Conservation (phyloP, 2,888 invertebrate species). For the Melanostoma scalare region DNA sequence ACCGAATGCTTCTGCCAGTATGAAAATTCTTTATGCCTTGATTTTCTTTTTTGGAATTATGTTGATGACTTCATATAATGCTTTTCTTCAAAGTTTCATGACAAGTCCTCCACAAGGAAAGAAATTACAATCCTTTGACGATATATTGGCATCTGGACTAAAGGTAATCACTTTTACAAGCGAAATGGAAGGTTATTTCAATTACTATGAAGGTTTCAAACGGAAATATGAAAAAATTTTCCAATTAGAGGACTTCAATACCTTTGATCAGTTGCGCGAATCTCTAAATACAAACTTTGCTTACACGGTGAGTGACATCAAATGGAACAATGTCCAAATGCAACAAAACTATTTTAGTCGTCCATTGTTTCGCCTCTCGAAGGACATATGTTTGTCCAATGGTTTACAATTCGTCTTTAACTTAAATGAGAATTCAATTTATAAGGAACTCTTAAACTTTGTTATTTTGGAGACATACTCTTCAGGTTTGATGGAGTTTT, state of each 20-base stretch:
- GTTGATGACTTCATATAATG: slow-evolving; percentile 26
- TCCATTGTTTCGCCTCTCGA: slow-evolving; percentile 22
- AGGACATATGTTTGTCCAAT: not conserved
- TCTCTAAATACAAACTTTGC: slow-evolving; percentile 10
- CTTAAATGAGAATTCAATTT: slow-evolving; percentile 21
- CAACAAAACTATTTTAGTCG: slow-evolving; percentile 24
- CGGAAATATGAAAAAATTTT: not conserved
- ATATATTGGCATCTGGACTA: not conserved
- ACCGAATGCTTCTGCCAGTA: slow-evolving; percentile 2
- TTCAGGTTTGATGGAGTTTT: slow-evolving; percentile 29
- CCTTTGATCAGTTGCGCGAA: not conserved
- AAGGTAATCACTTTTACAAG: not conserved
- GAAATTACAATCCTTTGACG: not conserved
- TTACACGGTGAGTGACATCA: not conserved
- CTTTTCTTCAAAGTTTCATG: slow-evolving; percentile 40
- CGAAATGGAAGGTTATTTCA: not conserved
- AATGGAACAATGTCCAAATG: slow-evolving; percentile 18
- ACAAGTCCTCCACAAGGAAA: slow-evolving; percentile 16
- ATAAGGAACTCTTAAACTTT: slow-evolving; percentile 17
- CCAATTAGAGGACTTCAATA: not conserved
- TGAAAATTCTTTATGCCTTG: slow-evolving; percentile 22
- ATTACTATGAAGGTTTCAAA: not conserved
- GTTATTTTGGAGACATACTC: slow-evolving; percentile 30
- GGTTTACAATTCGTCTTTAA: slow-evolving; percentile 12
- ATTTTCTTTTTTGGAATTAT: slow-evolving; percentile 37